Conservation (phyloP, 2,797 vertebrate species). For the Valencia hispanica region DNA sequence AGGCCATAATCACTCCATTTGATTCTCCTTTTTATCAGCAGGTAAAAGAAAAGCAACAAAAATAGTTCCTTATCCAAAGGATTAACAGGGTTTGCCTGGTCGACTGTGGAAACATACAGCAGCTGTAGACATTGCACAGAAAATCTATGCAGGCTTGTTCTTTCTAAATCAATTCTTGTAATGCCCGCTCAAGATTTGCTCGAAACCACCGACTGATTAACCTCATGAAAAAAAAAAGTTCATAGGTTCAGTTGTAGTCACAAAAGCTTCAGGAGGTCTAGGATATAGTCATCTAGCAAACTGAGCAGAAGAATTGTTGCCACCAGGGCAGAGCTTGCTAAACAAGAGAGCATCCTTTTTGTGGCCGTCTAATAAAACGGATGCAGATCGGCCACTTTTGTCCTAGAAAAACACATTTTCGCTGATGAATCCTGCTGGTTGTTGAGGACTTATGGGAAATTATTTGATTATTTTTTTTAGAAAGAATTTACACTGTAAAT, state of each 20-base stretch:
- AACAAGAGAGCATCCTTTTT: background rate
- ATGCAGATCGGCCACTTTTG: background rate
- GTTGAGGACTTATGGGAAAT: background rate
- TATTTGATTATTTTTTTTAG: too few relatives aligned
- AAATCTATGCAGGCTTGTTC: too few relatives aligned
- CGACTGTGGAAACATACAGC: too few relatives aligned
- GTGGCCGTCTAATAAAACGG: background rate
- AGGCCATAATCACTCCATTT: too few relatives aligned
- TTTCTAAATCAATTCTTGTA: too few relatives aligned
- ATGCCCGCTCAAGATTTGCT: background rate
- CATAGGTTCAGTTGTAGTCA: background rate
- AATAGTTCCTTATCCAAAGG: too few relatives aligned
- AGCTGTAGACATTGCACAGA: too few relatives aligned
- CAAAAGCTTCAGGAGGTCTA: background rate
- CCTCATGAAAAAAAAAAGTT: background rate
- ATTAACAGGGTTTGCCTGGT: too few relatives aligned
- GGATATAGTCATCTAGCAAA: background rate
- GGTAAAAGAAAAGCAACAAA: background rate
- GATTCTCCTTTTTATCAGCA: too few relatives aligned
- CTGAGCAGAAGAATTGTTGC: background rate
- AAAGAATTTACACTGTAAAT: background rate
- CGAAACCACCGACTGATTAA: background rate
- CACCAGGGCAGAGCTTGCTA: background rate
- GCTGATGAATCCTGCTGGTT: background rate
- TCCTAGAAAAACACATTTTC: background rate